Evolutionary conservation across 2,888 invertebrate genomes (phyloP).

Genomic region (Neocrepidodera transversa): DNA sequence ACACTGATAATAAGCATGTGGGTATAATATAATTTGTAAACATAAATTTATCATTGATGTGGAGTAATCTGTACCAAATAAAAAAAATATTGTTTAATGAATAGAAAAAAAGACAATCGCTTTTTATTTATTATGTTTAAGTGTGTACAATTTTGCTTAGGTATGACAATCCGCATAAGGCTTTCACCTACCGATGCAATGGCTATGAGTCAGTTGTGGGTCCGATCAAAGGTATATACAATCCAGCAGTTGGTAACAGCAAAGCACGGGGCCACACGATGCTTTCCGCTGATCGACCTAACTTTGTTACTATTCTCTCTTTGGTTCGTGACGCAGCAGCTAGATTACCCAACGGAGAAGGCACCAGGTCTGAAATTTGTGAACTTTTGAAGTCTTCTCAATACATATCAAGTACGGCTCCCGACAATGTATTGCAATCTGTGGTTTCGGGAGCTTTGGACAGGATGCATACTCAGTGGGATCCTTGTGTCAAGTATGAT

Average conservation of each 20-base stretch:
- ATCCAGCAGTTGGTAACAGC: constrained; percentile 65
- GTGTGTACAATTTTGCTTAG: too few species aligned
- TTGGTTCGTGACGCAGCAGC: constrained; percentile 94
- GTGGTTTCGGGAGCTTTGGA: constrained; percentile 92
- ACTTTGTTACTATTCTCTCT: constrained; percentile 89
- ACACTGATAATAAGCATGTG: neutral
- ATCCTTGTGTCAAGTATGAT: constrained; percentile 94
- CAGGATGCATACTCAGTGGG: constrained; percentile 86
- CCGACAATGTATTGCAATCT: constrained; percentile 75
- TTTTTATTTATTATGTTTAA: too few species aligned
- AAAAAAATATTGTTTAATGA: too few species aligned
- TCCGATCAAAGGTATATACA: constrained; percentile 72
- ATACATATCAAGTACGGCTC: constrained; percentile 64
- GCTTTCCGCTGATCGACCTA: constrained; percentile 81
- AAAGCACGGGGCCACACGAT: constrained; percentile 85
- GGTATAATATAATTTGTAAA: too few species aligned
- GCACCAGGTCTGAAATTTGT: constrained; percentile 89
- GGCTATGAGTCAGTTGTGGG: constrained; percentile 86
- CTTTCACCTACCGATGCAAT: constrained; percentile 83
- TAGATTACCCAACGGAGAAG: constrained; percentile 92
- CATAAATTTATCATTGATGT: too few species aligned
- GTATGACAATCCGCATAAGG: constrained; percentile 88
- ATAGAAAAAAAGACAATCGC: too few species aligned
- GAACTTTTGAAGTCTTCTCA: constrained; percentile 78
- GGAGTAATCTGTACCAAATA: too few species aligned